Base-by-base conservation (phyloP, 2,797 vertebrate species). In the Chelon labrosus region DNA sequence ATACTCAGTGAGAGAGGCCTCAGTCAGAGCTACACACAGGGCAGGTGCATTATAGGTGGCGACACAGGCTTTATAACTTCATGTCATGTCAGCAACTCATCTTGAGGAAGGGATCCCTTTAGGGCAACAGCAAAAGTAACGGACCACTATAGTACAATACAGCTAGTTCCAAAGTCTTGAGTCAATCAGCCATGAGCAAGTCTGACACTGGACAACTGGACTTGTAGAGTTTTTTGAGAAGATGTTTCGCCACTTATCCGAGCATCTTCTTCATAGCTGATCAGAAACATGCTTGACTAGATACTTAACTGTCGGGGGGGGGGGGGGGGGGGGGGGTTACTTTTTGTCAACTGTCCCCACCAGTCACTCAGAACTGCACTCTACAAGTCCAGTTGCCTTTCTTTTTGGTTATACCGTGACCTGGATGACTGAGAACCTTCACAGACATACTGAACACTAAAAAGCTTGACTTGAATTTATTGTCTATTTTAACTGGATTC, bases 401-500 rank as follows among this genome's bases (percentile, higher is more conserved):
- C 25, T 27, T 27, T 3, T 27, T 27, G 25, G 25, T 27, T 27
- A 27, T 27, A 27, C 25, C 25, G 25, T 27, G 25, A 27, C 25
- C 25, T 27, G 25, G 25, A 27, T 27, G 25, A 27, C 25, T 27
- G 25, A 27, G 25, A 27, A 27, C 25, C 25, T 27, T 27, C 25
- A 27, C 25, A 27, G 25, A 27, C 25, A 35, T 35, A 3, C 31
- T 7, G 31, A 35, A 35, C 31, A 35, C 31, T 35, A 35, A 35
- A 35, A 35, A 7, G 5, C 31, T 35, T 35, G 31, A 35, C 31
- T 35, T 35, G 31, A 35, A 7, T 49, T 65, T 9, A 35, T 60
- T 17, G 39, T 17, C 9, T 67, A 4, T 57, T 63, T 22, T 79
- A 65, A 75, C 55, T 68, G 0, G 49, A 22, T 77, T 10, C 65